Base-by-base conservation (phyloP, 2,797 vertebrate species). In the Acanthopagrus latus region DNA sequence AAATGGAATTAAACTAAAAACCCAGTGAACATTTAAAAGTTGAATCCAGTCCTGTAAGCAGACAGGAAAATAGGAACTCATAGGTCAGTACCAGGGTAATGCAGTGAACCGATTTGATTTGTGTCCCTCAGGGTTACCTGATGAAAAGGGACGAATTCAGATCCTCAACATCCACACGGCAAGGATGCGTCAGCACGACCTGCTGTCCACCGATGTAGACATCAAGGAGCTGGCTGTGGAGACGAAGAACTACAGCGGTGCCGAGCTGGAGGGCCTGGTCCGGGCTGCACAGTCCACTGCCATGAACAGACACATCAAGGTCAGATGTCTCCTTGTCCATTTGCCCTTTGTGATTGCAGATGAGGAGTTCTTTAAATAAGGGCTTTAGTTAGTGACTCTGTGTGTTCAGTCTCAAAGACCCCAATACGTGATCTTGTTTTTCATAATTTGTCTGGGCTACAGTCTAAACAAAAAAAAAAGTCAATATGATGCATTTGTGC, bases 301-400 rank as follows among this genome's bases (percentile, higher is more conserved):
- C 68, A 99, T 99, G 98, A 99, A 99, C 94, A 95, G 98, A 33
- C 98, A 98, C 79, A 99, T 99, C 75, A 99, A 99, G 97, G 98
- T 98, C 85, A 94, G 82, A 57, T 14, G 21, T 68, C 10, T 56
- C 48, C 8, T 7, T 23, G n/a, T 43, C 17, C 5, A 4, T 57
- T n/a, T n/a, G 8, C 10, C 69, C 16, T 50, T 2, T 38, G 4
- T 41, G 29, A 41, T 2, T 41, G 4, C 9, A 55, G 41, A n/a
- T 27, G 29, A n/a, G 23, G 29, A n/a, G 23, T 64, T 65, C 11
- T n/a, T 4, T 48, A 13, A 23, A 3, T 46, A 18, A 18, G 6
- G 44, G 9, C 25, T 50, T 21, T 48, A 5, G 2, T 67, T 16
- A 18, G 12, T 52, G 17, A 21, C n/a, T 44, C 48, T 23, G 25